These are phyloP conservation scores for Eilema sororculum DNA, from an alignment of 2,888 invertebrate species.

Conservation along the genomic window DNA sequence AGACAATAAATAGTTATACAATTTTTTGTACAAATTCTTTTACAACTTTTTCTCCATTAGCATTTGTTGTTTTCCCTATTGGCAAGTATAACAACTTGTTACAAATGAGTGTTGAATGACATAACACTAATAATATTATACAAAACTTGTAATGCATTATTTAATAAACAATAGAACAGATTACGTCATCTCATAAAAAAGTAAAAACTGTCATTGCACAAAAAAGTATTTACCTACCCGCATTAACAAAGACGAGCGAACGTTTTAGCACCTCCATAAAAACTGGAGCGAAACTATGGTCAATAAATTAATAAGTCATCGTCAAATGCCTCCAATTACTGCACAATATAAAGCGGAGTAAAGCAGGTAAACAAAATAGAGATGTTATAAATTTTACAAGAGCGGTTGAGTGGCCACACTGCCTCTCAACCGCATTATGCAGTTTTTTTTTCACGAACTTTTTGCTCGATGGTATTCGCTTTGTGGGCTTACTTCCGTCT, in stretches of 20 bases:
- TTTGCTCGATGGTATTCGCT: slow-evolving; percentile 83
- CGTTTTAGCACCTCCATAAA: slow-evolving; percentile 85
- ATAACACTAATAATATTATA: slow-evolving; percentile 16
- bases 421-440: slow-evolving; percentile 80
- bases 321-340: slow-evolving; percentile 84
- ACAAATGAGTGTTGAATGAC: slow-evolving; percentile 10
- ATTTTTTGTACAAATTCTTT: neutral
- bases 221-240: slow-evolving; percentile 39
- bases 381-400: slow-evolving; percentile 86
- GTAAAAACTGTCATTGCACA: slow-evolving; percentile 37
- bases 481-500: slow-evolving; percentile 85
- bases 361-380: slow-evolving; percentile 86
- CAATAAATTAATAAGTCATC: slow-evolving; percentile 87
- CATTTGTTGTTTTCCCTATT: too few species aligned
- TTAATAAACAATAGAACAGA: slow-evolving; percentile 30
- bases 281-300: slow-evolving; percentile 77
- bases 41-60: neutral
- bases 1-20: too few species aligned
- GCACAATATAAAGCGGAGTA: slow-evolving; percentile 79
- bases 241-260: slow-evolving; percentile 64
- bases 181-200: slow-evolving; percentile 40
- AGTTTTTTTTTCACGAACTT: slow-evolving; percentile 79
- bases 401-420: slow-evolving; percentile 74
- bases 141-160: slow-evolving; percentile 10
- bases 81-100: too few species aligned